A percentile compares a stretch with the other conserved stretches of the same genome.
Evolutionary conservation across 2,888 invertebrate species (phyloP).

Genomic region (Lucinisca nassula): DNA sequence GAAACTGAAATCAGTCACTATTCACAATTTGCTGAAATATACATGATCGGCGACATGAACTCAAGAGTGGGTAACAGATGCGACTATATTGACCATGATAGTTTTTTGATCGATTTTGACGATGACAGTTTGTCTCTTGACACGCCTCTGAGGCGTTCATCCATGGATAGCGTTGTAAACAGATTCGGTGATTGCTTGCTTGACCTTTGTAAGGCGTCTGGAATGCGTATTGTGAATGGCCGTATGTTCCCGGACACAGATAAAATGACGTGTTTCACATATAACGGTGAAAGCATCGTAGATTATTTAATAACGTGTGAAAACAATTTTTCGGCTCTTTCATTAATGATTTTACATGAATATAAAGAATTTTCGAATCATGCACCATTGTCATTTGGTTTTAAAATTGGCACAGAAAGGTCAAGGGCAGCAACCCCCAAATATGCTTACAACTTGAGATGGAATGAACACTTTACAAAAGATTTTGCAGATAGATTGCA

Average conservation of each 20-base stretch:
- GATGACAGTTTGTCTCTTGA: neutral
- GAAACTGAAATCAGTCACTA: conserved; percentile 12
- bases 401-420: neutral
- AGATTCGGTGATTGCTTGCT: conserved; percentile 11
- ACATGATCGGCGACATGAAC: conserved; percentile 6
- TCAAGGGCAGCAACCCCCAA: neutral
- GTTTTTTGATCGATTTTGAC: neutral
- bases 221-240: conserved; percentile 31
- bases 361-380: neutral
- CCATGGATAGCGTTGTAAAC: conserved; percentile 17
- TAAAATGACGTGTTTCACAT: conserved; percentile 29
- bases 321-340: neutral
- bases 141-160: neutral
- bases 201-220: conserved; percentile 25
- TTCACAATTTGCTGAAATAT: neutral
- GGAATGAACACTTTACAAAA: neutral
- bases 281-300: conserved; percentile 15
- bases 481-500: neutral
- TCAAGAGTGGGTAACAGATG: neutral
- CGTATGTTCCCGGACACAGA: neutral
- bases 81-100: too few species aligned
- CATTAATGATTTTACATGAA: neutral
- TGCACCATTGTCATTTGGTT: neutral
- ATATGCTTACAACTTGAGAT: neutral
- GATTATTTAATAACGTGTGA: conserved; percentile 29